These are phyloP conservation scores for Agelaius phoeniceus DNA, from an alignment of 2,113 vertebrate species.

Conservation along the genomic window DNA sequence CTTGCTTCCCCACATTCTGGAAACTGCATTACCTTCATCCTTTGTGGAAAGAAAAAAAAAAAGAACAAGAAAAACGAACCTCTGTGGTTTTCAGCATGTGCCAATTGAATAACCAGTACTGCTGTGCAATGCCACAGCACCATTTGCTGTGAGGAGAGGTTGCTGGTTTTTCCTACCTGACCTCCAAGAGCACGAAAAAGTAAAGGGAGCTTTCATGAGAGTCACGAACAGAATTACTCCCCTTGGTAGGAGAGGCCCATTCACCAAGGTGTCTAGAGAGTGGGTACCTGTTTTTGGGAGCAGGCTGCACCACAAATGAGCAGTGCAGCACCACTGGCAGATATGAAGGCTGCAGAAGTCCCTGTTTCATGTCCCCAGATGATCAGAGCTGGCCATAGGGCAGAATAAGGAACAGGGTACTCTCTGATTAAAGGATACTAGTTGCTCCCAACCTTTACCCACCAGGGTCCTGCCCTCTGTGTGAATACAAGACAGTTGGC, in stretches of 20 bases:
- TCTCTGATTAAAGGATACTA: not conserved
- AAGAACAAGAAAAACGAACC: not conserved
- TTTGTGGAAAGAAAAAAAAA: not conserved
- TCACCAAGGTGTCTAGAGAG: fast-evolving
- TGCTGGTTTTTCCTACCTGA: not conserved
- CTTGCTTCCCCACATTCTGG: not conserved
- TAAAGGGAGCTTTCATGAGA: fast-evolving
- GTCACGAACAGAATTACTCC: not conserved
- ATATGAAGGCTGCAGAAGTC: not conserved
- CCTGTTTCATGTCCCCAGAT: not conserved
- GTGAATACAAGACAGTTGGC: not conserved
- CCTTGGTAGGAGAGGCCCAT: fast-evolving
- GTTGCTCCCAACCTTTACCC: not conserved
- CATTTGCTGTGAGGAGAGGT: not conserved
- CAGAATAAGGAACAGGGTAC: not conserved
- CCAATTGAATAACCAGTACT: not conserved
- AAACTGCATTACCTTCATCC: not conserved
- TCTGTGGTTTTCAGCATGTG: not conserved
- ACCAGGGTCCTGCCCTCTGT: not conserved
- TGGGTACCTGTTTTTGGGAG: not conserved
- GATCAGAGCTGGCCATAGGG: not conserved
- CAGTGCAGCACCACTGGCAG: fast-evolving
- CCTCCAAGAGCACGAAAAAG: not conserved
- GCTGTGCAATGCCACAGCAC: fast-evolving
- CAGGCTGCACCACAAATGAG: not conserved